Evolutionary conservation across 1,140 invertebrate genomes (phyloP).

Genomic region (Drosophila melanica): DNA sequence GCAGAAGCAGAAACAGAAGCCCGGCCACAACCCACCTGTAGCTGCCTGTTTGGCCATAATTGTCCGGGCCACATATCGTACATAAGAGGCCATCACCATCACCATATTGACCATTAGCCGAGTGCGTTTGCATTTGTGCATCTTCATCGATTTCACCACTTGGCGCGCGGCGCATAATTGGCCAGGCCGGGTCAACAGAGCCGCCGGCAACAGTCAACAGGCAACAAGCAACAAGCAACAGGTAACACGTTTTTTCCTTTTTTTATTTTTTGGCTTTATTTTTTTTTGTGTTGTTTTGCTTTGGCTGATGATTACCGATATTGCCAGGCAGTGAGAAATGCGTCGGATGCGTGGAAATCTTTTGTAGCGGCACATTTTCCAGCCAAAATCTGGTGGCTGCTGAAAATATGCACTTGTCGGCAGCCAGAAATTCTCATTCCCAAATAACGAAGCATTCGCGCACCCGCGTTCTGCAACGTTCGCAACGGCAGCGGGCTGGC

Average conservation of each 20-base stretch:
- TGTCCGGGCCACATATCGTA: conserved; percentile 71
- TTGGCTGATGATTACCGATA: conserved; percentile 73
- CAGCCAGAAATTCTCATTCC: conserved; percentile 29
- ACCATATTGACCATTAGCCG: conserved; percentile 78
- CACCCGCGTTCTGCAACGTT: conserved; percentile 29
- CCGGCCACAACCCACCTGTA: conserved; percentile 64
- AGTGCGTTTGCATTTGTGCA: conserved; percentile 81
- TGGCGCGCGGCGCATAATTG: conserved; percentile 77
- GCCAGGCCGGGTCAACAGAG: conserved; percentile 59
- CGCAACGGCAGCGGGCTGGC: conserved; percentile 30
- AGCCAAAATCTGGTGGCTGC: conserved; percentile 55
- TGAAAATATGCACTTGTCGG: conserved; percentile 27
- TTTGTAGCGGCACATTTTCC: conserved; percentile 48
- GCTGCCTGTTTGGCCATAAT: conserved; percentile 71
- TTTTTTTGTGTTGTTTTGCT: conserved; percentile 20
- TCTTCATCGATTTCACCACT: conserved; percentile 82
- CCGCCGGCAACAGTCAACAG: conserved; percentile 30
- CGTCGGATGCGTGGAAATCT: conserved; percentile 74
- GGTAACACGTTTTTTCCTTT: conserved; percentile 30
- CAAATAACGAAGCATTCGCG: conserved; percentile 24
- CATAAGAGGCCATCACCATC: conserved; percentile 53
- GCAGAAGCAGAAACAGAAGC: conserved; percentile 17
- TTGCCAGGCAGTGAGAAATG: conserved; percentile 72
- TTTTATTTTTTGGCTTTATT: conserved; percentile 2
- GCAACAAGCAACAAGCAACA: conserved; percentile 20